Percentiles rank a stretch among this genome's conserved stretches.
phyloP scores from a whole-genome alignment of 2,797 vertebrate species.

The Diplodus sargus region DNA sequence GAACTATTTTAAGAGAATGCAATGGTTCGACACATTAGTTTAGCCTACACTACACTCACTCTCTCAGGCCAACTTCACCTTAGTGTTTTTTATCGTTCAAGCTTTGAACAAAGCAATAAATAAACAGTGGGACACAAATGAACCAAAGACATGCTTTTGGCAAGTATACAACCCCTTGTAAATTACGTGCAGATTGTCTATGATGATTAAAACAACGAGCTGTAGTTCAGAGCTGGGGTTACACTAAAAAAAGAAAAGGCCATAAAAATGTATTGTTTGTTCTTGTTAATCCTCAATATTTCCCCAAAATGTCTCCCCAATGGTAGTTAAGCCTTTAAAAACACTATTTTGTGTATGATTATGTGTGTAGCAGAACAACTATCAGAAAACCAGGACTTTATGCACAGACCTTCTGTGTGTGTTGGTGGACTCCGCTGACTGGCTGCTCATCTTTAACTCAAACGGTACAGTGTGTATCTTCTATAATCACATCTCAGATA shows the following conservation, averaged over 20 bases:
- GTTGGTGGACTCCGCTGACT: constrained; percentile 76
- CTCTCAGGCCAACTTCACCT: background rate
- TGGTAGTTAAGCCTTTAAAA: background rate
- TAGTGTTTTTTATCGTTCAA: background rate
- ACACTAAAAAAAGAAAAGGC: background rate
- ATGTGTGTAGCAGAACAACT: constrained; percentile 39
- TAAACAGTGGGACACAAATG: background rate
- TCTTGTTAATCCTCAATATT: background rate
- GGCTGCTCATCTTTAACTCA: constrained; percentile 80
- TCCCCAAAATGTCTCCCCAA: background rate
- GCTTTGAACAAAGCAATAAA: background rate
- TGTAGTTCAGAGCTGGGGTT: too few relatives aligned
- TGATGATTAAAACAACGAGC: background rate
- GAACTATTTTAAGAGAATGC: background rate
- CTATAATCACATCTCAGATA: background rate
- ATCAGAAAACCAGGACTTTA: background rate
- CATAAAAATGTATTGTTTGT: too few relatives aligned
- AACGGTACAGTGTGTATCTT: constrained; percentile 49
- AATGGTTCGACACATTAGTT: background rate
- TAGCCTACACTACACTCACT: background rate
- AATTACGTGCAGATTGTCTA: background rate
- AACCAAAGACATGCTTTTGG: background rate
- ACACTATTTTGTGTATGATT: background rate
- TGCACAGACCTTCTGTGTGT: constrained; percentile 69
- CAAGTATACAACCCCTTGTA: background rate